Evolutionary conservation across 2,113 vertebrate species (phyloP).

Genomic region (Mystacornis crossleyi): DNA sequence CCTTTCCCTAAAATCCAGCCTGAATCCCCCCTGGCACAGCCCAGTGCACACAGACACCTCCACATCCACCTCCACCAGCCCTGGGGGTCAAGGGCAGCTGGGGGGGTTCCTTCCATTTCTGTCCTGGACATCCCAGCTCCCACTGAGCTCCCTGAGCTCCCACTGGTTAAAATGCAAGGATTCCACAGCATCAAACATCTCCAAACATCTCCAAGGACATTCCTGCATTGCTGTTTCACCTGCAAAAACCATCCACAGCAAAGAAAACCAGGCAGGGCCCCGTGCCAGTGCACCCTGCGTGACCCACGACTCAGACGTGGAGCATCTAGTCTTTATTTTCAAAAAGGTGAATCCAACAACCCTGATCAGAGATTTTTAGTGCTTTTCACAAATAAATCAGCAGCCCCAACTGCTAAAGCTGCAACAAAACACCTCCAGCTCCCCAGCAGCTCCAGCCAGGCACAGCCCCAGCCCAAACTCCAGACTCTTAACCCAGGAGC

Average conservation of each 20-base stretch:
- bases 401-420: neutral
- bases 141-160: neutral
- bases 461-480: neutral
- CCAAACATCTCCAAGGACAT: neutral
- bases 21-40: rapidly evolving
- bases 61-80: no score
- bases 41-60: neutral
- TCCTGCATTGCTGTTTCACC: rapidly evolving
- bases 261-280: neutral
- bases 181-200: neutral
- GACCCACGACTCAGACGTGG: rapidly evolving
- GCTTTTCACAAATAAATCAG: neutral
- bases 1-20: neutral
- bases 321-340: neutral
- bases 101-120: neutral
- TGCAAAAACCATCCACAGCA: neutral
- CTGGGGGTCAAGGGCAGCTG: neutral
- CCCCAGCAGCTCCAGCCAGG: neutral
- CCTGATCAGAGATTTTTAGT: neutral
- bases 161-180: neutral
- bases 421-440: neutral
- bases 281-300: rapidly evolving
- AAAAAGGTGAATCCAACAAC: neutral
- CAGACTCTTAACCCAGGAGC: neutral
- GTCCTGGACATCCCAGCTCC: neutral